Base-by-base conservation (phyloP, 1,140 invertebrate genomes). In the Lasioglossum baleicum region DNA sequence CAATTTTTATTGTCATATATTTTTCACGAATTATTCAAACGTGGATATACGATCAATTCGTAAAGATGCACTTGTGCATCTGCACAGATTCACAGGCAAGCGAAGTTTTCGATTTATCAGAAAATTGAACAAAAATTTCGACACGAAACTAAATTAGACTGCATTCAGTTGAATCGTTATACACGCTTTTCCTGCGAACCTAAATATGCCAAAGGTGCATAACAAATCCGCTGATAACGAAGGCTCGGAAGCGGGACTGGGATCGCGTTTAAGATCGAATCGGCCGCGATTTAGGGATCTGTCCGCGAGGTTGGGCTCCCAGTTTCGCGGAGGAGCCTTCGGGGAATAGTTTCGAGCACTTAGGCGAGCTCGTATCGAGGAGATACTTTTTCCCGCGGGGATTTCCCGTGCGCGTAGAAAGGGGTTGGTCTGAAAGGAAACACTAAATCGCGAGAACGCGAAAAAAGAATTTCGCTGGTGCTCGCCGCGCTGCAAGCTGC, bases 221-320 rank as follows among this genome's bases (percentile, higher is more conserved):
- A 11, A 48, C 2, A 48, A 48, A 11, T 44, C 42, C 42, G 42
- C 7, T 1, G 10, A 44, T 1, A 51, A 1, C 5, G 22, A 74
- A 80, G 70, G 48, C 26, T 67, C 70, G 11, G 51, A 3, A 10
- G 58, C 15, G 53, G 0, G 17, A 60, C n/a, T 75, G 71, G 71
- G 64, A 75, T 61, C 42, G 22, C 35, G 35, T 51, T 31, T 0
- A 7, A 5, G n/a, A 10, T n/a, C 42, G 44, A 48, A 48, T 48
- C 44, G 44, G 13, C 11, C 44, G 44, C 44, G 42, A 35, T 51
- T 63, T 7, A 7, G 0, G 13, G 22, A 31, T 7, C 13, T 20
- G 35, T 7, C 10, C 8, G 48, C 53, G 77, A 61, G 64, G 63
- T 67, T 80, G 53, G 63, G 13, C 51, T 75, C 44, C 53, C 56